phyloP scores from a whole-genome alignment of 2,113 vertebrate genomes.

The Spermophilus dauricus region DNA sequence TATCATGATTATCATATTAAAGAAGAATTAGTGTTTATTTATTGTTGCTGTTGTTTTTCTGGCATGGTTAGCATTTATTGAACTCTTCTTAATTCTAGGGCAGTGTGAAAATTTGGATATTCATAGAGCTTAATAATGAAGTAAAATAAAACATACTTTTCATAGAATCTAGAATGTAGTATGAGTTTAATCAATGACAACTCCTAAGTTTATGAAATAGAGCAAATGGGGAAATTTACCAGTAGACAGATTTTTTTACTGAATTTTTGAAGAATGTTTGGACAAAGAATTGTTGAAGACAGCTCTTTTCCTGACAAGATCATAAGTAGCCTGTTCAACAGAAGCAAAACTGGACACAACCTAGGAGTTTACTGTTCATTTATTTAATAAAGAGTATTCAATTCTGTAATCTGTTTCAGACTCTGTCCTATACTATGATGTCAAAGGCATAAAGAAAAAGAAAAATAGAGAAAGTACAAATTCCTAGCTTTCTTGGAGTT shows the following conservation, averaged over 20 bases:
- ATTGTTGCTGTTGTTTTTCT: neutral
- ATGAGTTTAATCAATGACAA: neutral
- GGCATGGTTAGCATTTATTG: neutral
- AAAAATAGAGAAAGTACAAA: neutral
- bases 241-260: neutral
- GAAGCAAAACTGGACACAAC: neutral
- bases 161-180: neutral
- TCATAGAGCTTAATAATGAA: neutral
- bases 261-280: neutral
- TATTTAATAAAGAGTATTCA: neutral
- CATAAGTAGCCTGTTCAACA: neutral
- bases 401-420: neutral
- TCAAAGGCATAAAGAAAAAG: neutral
- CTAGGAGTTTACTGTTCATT: neutral
- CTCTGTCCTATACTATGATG: neutral
- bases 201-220: neutral
- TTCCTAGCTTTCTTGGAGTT: neutral
- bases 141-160: neutral
- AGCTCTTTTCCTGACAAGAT: neutral
- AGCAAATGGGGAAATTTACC: neutral
- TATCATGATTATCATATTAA: neutral
- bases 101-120: neutral
- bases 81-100: neutral
- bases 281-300: neutral
- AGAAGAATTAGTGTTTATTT: no score